A percentile compares a stretch with the other conserved stretches of the same genome.
Conservation (phyloP, 2,113 vertebrate genomes). For the Menura novaehollandiae region DNA sequence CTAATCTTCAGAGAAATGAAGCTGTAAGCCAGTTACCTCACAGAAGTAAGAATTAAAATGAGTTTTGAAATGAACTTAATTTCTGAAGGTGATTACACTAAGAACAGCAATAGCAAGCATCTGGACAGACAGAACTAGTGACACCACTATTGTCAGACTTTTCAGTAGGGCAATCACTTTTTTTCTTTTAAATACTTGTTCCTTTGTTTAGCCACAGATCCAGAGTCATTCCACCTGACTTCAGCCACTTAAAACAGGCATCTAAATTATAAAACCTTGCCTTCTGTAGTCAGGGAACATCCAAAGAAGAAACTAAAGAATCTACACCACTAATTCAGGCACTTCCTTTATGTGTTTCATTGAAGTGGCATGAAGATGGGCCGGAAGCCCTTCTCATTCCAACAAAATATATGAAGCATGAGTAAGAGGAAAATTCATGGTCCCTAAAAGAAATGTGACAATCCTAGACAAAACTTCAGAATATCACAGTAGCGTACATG, state of each 20-base stretch:
- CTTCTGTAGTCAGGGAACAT: neutral
- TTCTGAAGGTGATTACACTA: neutral
- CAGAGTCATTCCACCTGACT: neutral
- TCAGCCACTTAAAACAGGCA: neutral
- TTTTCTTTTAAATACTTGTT: neutral
- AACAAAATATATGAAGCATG: neutral
- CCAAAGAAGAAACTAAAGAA: neutral
- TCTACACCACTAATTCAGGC: neutral
- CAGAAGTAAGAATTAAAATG: neutral
- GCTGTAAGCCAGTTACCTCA: neutral
- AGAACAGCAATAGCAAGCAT: slow-evolving; percentile 36
- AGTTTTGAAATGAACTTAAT: neutral
- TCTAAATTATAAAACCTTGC: neutral
- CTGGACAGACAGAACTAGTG: neutral
- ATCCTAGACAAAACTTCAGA: neutral
- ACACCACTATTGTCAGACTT: neutral
- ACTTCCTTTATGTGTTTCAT: neutral
- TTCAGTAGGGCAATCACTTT: neutral
- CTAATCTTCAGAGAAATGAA: neutral
- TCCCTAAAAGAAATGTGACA: neutral
- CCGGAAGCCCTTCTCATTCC: neutral
- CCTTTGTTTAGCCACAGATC: neutral
- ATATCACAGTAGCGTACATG: neutral
- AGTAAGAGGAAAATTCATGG: neutral
- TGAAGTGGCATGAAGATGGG: neutral